A percentile compares a stretch with the other conserved stretches of the same genome.
phyloP scores from a whole-genome alignment of 1,140 invertebrate genomes.

The Scaptomyza pallida region DNA sequence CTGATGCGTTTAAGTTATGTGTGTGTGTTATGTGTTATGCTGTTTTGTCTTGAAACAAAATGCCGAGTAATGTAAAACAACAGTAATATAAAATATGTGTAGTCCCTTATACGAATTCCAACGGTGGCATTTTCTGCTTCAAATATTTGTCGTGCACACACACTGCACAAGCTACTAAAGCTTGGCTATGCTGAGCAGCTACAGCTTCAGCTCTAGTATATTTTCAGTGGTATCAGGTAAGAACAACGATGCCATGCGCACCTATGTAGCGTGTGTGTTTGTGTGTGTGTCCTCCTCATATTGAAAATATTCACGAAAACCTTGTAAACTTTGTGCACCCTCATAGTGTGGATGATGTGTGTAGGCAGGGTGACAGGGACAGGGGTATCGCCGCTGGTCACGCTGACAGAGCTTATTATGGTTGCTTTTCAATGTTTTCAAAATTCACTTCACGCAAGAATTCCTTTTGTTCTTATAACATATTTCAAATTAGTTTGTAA shows the following conservation, averaged over 20 bases:
- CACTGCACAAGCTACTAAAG: slow-evolving; percentile 32
- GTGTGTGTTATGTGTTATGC: slow-evolving; percentile 1
- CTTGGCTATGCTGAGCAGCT: slow-evolving; percentile 24
- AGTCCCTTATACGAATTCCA: slow-evolving; percentile 63
- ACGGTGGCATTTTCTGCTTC: slow-evolving; percentile 57
- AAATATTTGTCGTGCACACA: slow-evolving; percentile 65
- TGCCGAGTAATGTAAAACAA: slow-evolving; percentile 64
- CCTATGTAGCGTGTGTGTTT: slow-evolving; percentile 5
- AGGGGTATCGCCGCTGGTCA: slow-evolving; percentile 43
- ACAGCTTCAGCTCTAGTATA: slow-evolving; percentile 1
- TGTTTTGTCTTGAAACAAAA: slow-evolving; percentile 39
- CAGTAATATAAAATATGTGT: slow-evolving; percentile 65
- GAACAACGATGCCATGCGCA: slow-evolving; percentile 36
- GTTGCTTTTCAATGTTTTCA: slow-evolving; percentile 46
- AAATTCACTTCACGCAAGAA: slow-evolving; percentile 62
- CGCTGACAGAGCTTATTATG: slow-evolving; percentile 63
- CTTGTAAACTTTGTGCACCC: slow-evolving; percentile 51
- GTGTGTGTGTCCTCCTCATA: slow-evolving; percentile 37
- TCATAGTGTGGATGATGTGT: slow-evolving; percentile 6
- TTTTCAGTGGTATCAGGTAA: neutral
- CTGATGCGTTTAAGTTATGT: slow-evolving; percentile 36
- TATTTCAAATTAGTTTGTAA: slow-evolving; percentile 56
- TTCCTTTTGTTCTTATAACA: slow-evolving; percentile 60
- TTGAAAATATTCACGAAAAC: slow-evolving; percentile 58
- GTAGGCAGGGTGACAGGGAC: neutral